These are phyloP conservation scores for human DNA, from an alignment of 2,113 vertebrate genomes.

Conservation along the genomic window DNA sequence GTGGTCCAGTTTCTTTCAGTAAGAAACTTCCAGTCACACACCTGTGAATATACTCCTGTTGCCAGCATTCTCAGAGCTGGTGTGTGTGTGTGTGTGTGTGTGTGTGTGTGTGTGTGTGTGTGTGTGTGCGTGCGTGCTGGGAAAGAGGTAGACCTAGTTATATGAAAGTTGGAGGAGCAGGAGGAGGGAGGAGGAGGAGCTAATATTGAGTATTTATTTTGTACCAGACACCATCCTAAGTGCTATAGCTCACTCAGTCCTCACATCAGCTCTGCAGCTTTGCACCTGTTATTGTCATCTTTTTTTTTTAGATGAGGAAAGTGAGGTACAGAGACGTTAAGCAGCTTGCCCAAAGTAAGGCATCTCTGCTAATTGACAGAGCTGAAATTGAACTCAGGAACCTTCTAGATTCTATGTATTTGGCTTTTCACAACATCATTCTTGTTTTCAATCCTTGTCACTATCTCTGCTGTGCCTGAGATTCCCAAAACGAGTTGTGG, in stretches of 20 bases:
- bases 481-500: neutral
- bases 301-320: neutral
- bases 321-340: neutral
- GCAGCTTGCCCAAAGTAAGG: neutral
- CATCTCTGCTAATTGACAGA: neutral
- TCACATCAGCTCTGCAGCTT: neutral
- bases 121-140: neutral
- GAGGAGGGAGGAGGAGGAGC: too few species aligned
- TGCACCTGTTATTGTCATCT: neutral
- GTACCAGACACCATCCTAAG: neutral
- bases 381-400: neutral
- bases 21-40: neutral
- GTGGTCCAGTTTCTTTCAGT: neutral
- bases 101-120: too few species aligned
- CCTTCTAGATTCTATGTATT: too few species aligned
- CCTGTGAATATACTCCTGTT: neutral
- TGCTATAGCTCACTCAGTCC: neutral
- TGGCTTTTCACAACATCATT: neutral
- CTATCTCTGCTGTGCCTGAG: neutral
- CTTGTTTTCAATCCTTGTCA: neutral
- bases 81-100: accelerated
- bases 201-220: neutral
- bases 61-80: neutral
- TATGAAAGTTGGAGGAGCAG: neutral
- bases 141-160: neutral